These are phyloP conservation scores for Acheta domesticus DNA, from an alignment of 2,888 invertebrate genomes.

Conservation along the genomic window DNA sequence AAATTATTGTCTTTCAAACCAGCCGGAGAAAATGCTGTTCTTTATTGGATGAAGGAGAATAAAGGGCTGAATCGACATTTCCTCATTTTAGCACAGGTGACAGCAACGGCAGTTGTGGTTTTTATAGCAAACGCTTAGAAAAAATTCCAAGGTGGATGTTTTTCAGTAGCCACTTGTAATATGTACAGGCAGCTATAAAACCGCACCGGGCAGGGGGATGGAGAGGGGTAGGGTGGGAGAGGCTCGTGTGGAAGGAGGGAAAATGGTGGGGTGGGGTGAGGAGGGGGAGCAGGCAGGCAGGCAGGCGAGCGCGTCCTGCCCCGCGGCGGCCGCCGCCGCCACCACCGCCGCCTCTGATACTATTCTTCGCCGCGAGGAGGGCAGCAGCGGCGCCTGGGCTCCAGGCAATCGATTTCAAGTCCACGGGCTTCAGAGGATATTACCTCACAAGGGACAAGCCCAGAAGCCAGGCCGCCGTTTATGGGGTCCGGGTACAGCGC, in stretches of 20 bases:
- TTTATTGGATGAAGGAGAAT: no score
- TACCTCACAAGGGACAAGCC: neutral
- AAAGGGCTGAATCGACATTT: no score
- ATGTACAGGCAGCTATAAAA: no score
- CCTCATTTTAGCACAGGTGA: no score
- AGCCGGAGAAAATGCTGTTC: no score
- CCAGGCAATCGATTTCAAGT: neutral
- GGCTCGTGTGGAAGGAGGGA: no score
- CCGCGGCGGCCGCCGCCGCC: neutral
- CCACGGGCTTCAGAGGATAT: conserved; percentile 8
- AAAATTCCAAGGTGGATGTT: neutral
- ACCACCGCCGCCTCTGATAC: neutral
- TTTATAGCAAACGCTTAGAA: no score
- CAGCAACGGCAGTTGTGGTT: no score
- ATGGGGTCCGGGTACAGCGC: neutral
- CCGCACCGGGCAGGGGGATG: no score
- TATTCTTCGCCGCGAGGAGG: conserved; percentile 18
- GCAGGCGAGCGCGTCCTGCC: neutral
- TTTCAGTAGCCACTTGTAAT: neutral
- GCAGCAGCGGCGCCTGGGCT: neutral
- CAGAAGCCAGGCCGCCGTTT: neutral
- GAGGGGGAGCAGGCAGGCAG: neutral
- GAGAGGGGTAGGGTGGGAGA: no score
- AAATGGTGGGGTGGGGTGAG: no score
- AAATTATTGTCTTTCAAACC: no score